phyloP scores from a whole-genome alignment of 2,888 invertebrate genomes.

The Leptothorax acervorum region DNA sequence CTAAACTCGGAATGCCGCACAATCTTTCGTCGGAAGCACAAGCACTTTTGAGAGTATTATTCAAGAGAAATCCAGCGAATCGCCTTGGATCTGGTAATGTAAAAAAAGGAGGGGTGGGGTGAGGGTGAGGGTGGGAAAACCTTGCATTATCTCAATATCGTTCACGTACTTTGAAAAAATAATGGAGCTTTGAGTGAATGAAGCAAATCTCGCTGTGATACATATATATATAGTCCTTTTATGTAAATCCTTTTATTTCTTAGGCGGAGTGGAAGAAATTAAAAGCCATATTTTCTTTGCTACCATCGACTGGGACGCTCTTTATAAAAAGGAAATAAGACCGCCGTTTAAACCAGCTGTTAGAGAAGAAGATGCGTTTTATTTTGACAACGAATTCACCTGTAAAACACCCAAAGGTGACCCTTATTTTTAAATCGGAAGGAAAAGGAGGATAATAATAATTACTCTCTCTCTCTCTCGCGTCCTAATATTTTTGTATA shows the following conservation, averaged over 20 bases:
- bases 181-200: neutral
- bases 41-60: slow-evolving; percentile 95
- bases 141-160: neutral
- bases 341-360: slow-evolving; percentile 99
- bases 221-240: too few relatives aligned
- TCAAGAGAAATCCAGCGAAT: slow-evolving; percentile 98
- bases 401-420: slow-evolving; percentile 96
- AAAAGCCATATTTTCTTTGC: slow-evolving; percentile 98
- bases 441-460: neutral
- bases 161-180: neutral
- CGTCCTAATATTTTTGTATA: neutral
- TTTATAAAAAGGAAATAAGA: slow-evolving; percentile 93
- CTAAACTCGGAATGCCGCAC: slow-evolving; percentile 99
- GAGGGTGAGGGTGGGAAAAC: too few relatives aligned
- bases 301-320: slow-evolving; percentile 96
- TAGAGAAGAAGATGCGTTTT: slow-evolving; percentile 97
- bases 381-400: slow-evolving; percentile 99
- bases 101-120: neutral
- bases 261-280: slow-evolving; percentile 91
- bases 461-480: neutral
- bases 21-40: slow-evolving; percentile 99
- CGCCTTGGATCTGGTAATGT: slow-evolving; percentile 85
- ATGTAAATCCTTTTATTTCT: slow-evolving; percentile 20
- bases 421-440: neutral
- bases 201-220: too few relatives aligned